Percentiles rank a stretch among this genome's conserved stretches.
phyloP scores from a whole-genome alignment of 2,888 invertebrate genomes.

The Hirtodrosophila trivittata region DNA sequence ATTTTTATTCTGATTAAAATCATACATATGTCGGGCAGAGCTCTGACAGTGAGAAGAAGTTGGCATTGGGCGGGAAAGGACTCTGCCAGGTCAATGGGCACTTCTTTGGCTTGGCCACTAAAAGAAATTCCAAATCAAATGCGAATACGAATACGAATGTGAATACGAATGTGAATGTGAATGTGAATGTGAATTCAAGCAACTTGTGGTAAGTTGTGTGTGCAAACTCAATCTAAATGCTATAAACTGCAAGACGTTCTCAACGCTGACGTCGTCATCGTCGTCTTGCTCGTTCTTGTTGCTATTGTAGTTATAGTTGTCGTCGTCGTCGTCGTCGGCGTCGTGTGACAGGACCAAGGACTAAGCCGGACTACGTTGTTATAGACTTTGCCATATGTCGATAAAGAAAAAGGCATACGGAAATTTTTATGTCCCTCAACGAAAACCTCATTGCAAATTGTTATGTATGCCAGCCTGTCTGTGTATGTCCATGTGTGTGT shows the following conservation, averaged over 20 bases:
- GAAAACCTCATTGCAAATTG: slow-evolving; percentile 73
- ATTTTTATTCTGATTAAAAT: slow-evolving; percentile 76
- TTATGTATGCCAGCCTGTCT: slow-evolving; percentile 36
- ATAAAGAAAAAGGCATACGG: slow-evolving; percentile 64
- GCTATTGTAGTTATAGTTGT: slow-evolving; percentile 10
- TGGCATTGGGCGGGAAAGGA: not conserved
- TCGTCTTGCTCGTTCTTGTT: slow-evolving; percentile 9
- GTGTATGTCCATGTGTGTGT: slow-evolving; percentile 10
- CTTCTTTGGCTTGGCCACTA: slow-evolving; percentile 56
- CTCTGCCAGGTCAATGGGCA: slow-evolving; percentile 26
- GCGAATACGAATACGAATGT: slow-evolving; percentile 44
- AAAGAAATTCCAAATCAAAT: slow-evolving; percentile 69
- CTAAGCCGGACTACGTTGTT: slow-evolving; percentile 42
- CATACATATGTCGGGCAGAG: slow-evolving; percentile 45
- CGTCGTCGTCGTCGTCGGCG: slow-evolving; percentile 20
- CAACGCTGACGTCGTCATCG: slow-evolving; percentile 20
- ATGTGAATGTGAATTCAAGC: slow-evolving; percentile 42
- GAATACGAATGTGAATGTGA: slow-evolving; percentile 37
- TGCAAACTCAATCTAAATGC: slow-evolving; percentile 76
- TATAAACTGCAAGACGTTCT: slow-evolving; percentile 72
- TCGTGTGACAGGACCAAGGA: slow-evolving; percentile 39
- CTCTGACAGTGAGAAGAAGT: slow-evolving; percentile 25
- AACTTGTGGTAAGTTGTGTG: slow-evolving; percentile 46
- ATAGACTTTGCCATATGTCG: slow-evolving; percentile 57
- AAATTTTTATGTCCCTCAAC: slow-evolving; percentile 79